These are phyloP conservation scores for Gryllus longicercus DNA, from an alignment of 2,888 invertebrate genomes.

Conservation along the genomic window DNA sequence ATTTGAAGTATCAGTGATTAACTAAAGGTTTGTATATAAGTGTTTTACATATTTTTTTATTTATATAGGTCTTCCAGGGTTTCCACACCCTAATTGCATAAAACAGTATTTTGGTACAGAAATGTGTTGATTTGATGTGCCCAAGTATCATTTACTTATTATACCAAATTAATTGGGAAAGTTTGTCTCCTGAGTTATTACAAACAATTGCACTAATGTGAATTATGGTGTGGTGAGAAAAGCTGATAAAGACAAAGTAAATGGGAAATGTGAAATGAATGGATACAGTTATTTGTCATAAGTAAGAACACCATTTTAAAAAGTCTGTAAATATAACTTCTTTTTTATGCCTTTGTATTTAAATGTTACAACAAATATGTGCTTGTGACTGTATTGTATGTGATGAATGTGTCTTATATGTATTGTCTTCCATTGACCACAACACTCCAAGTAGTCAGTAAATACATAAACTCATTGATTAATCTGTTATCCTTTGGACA, in stretches of 20 bases:
- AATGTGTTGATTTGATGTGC: background rate
- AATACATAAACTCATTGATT: background rate
- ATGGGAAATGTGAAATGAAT: background rate
- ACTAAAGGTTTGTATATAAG: no score
- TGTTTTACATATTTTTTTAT: background rate
- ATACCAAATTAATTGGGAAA: background rate
- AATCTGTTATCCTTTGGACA: no score
- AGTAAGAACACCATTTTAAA: background rate
- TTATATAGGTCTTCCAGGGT: background rate
- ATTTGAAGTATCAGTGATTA: no score
- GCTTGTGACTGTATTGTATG: background rate
- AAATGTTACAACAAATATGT: background rate
- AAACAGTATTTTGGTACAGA: background rate
- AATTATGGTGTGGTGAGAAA: background rate
- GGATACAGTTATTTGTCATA: background rate
- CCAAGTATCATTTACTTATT: background rate
- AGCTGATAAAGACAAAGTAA: background rate
- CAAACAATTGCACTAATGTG: background rate
- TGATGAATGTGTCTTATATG: background rate
- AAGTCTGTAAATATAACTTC: background rate
- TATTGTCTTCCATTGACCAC: background rate
- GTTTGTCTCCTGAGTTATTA: background rate
- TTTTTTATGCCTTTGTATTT: constrained; percentile 2
- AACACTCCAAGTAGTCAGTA: background rate
- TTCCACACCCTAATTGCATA: no score